phyloP scores from a whole-genome alignment of 1,140 invertebrate species.

The Epicauta chinensis region DNA sequence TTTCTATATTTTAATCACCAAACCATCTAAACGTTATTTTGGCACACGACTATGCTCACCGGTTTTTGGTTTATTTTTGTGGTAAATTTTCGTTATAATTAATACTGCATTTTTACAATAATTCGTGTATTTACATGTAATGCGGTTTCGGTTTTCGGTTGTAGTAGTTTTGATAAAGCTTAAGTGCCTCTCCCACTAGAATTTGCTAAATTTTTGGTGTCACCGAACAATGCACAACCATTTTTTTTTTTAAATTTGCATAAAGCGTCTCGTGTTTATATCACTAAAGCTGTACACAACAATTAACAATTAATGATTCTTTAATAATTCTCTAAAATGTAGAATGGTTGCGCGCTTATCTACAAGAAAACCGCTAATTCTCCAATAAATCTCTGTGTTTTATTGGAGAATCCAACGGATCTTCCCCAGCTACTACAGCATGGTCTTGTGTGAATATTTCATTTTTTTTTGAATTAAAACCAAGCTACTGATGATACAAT shows the following conservation, averaged over 20 bases:
- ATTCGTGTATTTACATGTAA: conserved; percentile 33
- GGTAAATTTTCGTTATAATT: conserved; percentile 11
- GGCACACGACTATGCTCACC: conserved; percentile 22
- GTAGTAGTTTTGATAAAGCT: conserved; percentile 6
- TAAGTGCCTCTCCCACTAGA: conserved; percentile 39
- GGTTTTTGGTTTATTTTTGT: conserved; percentile 1
- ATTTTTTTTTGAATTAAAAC: too few species aligned
- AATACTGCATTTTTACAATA: conserved; percentile 27
- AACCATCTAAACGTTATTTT: conserved; percentile 16
- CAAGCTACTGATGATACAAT: conserved; percentile 22
- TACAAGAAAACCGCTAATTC: too few species aligned
- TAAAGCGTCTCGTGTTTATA: conserved; percentile 18
- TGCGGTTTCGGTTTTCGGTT: conserved; percentile 19
- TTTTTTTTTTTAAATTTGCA: conserved; percentile 10
- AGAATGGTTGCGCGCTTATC: too few species aligned
- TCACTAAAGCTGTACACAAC: conserved; percentile 40
- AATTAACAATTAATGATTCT: conserved; percentile 36
- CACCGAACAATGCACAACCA: conserved; percentile 40
- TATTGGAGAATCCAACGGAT: too few species aligned
- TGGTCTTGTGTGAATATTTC: too few species aligned
- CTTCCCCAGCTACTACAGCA: too few species aligned
- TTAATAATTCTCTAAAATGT: conserved; percentile 15
- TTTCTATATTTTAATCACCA: conserved; percentile 1
- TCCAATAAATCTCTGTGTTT: too few species aligned
- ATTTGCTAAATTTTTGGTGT: conserved; percentile 32